phyloP scores from a whole-genome alignment of 2,797 vertebrate genomes.

The Mionectes olivaceus region DNA sequence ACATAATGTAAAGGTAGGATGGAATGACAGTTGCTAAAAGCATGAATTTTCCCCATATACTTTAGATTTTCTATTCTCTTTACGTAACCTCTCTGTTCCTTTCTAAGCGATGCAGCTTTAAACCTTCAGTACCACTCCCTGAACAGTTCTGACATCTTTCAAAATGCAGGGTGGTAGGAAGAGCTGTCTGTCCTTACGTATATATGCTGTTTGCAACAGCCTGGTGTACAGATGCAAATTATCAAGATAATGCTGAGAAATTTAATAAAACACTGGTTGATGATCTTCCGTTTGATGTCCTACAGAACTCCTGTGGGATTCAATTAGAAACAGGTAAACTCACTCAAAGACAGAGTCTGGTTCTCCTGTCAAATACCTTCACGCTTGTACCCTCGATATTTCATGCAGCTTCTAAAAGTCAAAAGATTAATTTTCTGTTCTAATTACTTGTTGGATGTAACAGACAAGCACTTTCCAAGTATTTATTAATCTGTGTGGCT shows the following conservation, averaged over 20 bases:
- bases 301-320: slow-evolving; percentile 31
- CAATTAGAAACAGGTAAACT: slow-evolving; percentile 43
- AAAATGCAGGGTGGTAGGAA: background rate
- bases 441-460: slow-evolving; percentile 43
- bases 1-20: background rate
- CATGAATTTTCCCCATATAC: background rate
- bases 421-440: slow-evolving; percentile 28
- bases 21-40: background rate
- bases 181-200: background rate
- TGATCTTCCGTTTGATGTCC: slow-evolving; percentile 35
- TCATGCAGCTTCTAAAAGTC: slow-evolving; percentile 19
- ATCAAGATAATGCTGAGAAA: slow-evolving; percentile 46
- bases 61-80: background rate
- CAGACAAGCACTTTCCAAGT: background rate
- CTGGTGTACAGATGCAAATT: slow-evolving; percentile 16
- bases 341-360: slow-evolving; percentile 10
- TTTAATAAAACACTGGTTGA: slow-evolving; percentile 39
- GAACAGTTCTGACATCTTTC: background rate
- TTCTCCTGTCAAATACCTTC: background rate
- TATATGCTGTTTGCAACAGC: background rate
- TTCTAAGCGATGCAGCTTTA: background rate
- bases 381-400: background rate
- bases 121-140: background rate
- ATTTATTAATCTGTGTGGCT: slow-evolving; percentile 15
- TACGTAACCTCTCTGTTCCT: background rate